These are phyloP conservation scores for Jaculus jaculus DNA, from an alignment of 2,113 vertebrate species.

Conservation along the genomic window DNA sequence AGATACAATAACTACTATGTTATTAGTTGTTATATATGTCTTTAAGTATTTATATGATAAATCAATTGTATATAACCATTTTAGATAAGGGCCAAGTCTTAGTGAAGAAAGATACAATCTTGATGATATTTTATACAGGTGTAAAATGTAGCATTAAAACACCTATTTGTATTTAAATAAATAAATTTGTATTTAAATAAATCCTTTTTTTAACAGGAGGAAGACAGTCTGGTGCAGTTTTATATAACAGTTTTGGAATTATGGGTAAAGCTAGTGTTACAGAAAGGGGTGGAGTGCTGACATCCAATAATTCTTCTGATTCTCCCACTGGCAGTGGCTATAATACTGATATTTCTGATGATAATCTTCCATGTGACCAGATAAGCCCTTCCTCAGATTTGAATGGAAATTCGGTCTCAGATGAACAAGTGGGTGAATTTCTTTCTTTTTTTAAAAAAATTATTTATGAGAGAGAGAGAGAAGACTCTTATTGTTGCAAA, in stretches of 20 bases:
- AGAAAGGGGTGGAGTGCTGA: slow-evolving; percentile 89
- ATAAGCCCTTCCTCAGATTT: slow-evolving; percentile 91
- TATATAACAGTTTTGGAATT: slow-evolving; percentile 93
- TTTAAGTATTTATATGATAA: not conserved
- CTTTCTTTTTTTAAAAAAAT: not conserved
- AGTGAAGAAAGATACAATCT: not conserved
- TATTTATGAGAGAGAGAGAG: too few species aligned
- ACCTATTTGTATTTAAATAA: not conserved
- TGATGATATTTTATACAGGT: not conserved
- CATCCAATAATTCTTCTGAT: slow-evolving; percentile 95
- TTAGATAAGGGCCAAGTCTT: not conserved
- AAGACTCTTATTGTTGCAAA: too few species aligned
- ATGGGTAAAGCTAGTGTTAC: slow-evolving; percentile 89
- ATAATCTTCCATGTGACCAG: slow-evolving; percentile 92
- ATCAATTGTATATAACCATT: not conserved
- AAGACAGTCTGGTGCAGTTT: slow-evolving; percentile 94
- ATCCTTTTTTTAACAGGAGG: slow-evolving; percentile 82
- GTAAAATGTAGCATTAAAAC: not conserved
- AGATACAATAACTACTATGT: not conserved
- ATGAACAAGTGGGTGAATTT: slow-evolving; percentile 91
- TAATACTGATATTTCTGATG: slow-evolving; percentile 97
- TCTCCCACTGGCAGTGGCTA: slow-evolving; percentile 99
- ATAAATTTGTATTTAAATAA: slow-evolving; percentile 10
- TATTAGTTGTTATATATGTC: not conserved
- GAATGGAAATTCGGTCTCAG: slow-evolving; percentile 95